These are phyloP conservation scores for Bathybates hornii DNA, from an alignment of 2,113 vertebrate genomes.

Conservation along the genomic window DNA sequence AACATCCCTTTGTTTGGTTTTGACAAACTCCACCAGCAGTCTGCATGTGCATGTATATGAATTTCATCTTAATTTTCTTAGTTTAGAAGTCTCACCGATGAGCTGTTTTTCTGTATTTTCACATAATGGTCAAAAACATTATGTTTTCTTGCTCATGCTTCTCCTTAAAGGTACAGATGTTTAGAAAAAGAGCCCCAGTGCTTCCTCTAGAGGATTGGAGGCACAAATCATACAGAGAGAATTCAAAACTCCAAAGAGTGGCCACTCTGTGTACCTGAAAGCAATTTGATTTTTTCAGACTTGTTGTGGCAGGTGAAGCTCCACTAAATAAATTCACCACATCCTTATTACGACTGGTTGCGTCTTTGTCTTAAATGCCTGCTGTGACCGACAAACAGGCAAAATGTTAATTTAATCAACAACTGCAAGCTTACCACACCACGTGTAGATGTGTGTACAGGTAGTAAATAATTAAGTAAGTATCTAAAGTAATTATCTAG, in stretches of 20 bases:
- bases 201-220: neutral
- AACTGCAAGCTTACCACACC: neutral
- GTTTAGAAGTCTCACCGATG: neutral
- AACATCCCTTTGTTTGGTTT: neutral
- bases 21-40: neutral
- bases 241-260: neutral
- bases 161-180: neutral
- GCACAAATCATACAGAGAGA: neutral
- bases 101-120: neutral
- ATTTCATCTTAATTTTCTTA: neutral
- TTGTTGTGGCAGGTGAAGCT: neutral
- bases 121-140: neutral
- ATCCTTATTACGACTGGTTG: neutral
- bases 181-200: neutral
- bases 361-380: neutral
- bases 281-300: neutral
- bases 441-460: too few species aligned
- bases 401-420: neutral
- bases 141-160: neutral
- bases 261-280: neutral
- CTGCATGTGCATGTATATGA: neutral
- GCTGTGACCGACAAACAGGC: neutral
- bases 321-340: neutral
- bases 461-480: neutral
- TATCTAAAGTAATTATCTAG: neutral